phyloP scores from a whole-genome alignment of 2,113 vertebrate species.

The Channa maculata region DNA sequence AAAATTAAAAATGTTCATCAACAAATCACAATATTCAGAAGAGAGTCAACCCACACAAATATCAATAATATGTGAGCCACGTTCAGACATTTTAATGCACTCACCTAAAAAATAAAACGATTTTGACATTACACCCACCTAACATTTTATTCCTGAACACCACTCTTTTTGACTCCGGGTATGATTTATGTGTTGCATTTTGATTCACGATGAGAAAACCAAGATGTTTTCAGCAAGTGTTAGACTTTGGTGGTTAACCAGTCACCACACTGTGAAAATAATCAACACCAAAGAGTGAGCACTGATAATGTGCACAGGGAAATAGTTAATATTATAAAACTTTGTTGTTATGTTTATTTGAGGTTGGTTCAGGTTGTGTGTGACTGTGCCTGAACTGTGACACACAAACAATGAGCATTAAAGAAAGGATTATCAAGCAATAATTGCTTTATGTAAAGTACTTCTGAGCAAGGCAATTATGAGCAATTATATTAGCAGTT shows the following conservation, averaged over 20 bases:
- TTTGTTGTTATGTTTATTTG: slow-evolving; percentile 21
- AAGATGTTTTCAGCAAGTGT: slow-evolving; percentile 80
- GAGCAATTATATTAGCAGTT: slow-evolving; percentile 89
- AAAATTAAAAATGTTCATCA: slow-evolving; percentile 46
- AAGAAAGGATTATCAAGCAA: slow-evolving; percentile 85
- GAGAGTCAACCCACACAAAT: slow-evolving; percentile 8
- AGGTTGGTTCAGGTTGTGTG: not conserved
- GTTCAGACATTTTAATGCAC: slow-evolving; percentile 24
- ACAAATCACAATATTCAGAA: slow-evolving; percentile 60
- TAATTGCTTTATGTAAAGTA: slow-evolving; percentile 87
- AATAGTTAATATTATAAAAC: slow-evolving; percentile 33
- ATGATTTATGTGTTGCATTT: slow-evolving; percentile 11
- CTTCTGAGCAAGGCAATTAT: slow-evolving; percentile 84
- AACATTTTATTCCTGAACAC: slow-evolving; percentile 20
- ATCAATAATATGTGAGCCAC: slow-evolving; percentile 29
- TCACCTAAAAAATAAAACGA: slow-evolving; percentile 1
- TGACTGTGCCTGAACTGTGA: slow-evolving; percentile 70
- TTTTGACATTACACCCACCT: not conserved
- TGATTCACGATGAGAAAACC: slow-evolving; percentile 46
- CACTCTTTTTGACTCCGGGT: slow-evolving; percentile 10
- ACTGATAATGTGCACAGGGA: slow-evolving; percentile 60
- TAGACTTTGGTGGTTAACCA: slow-evolving; percentile 72
- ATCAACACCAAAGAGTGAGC: slow-evolving; percentile 77
- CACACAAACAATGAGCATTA: slow-evolving; percentile 85
- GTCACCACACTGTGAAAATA: slow-evolving; percentile 71